Evolutionary conservation across 2,797 vertebrate species (phyloP).

Genomic region (Dermochelys coriacea): DNA sequence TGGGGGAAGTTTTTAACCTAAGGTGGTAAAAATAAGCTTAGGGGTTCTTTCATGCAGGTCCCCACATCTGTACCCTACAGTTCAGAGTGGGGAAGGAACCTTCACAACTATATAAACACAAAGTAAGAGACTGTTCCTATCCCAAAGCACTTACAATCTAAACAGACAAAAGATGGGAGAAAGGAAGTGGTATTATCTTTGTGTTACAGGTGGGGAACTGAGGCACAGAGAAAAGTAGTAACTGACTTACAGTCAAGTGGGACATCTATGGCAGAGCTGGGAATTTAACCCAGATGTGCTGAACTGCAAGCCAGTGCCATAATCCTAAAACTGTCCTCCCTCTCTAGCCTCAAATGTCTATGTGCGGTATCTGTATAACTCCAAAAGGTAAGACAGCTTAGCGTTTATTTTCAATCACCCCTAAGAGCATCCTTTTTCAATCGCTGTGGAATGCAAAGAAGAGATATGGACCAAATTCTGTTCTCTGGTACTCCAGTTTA

Average conservation of each 20-base stretch:
- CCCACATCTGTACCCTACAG: too few relatives aligned
- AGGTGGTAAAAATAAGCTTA: too few relatives aligned
- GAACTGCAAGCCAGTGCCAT: too few relatives aligned
- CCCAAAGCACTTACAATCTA: neutral
- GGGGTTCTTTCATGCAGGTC: too few relatives aligned
- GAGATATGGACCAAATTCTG: rapidly evolving
- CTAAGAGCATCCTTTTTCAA: neutral
- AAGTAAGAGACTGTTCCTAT: neutral
- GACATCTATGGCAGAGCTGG: neutral
- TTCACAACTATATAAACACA: neutral
- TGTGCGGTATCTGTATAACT: neutral
- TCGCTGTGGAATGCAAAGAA: neutral
- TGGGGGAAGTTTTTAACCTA: too few relatives aligned
- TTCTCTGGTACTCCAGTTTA: rapidly evolving
- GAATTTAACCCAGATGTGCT: neutral
- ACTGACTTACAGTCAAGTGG: neutral
- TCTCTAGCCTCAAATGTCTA: neutral
- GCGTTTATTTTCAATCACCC: neutral
- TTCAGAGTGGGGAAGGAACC: too few relatives aligned
- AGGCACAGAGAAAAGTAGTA: neutral
- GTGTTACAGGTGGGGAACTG: neutral
- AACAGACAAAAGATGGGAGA: neutral
- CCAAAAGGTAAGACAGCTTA: neutral
- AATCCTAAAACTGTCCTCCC: neutral
- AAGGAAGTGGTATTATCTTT: neutral